Conservation (phyloP, 2,888 invertebrate species). For the Brenthis ino region DNA sequence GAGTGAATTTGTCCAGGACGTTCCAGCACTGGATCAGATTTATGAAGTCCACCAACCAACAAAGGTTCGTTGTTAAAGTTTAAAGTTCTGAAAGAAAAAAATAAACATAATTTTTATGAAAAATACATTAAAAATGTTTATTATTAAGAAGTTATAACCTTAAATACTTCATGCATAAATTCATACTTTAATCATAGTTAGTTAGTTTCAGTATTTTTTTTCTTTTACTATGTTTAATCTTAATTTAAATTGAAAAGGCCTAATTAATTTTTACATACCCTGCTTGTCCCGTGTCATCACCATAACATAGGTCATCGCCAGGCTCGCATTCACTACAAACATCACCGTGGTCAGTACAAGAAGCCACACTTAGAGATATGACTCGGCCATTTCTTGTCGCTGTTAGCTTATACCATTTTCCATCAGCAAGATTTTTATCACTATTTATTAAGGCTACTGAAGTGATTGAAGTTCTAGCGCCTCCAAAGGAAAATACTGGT, state of each 20-base stretch:
- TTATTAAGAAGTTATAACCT: not conserved
- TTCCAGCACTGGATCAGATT: conserved; percentile 93
- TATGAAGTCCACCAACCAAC: conserved; percentile 91
- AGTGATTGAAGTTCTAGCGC: conserved; percentile 93
- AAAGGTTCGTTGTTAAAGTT: conserved; percentile 95
- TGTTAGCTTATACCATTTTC: conserved; percentile 95
- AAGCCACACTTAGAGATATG: conserved; percentile 90
- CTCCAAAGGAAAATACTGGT: conserved; percentile 94
- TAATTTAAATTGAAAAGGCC: conserved; percentile 2
- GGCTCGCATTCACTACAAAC: conserved; percentile 93
- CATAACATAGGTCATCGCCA: conserved; percentile 91
- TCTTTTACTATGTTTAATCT: no score
- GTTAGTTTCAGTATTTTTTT: no score
- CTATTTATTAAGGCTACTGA: conserved; percentile 87
- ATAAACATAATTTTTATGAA: conserved; percentile 14
- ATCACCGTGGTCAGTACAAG: conserved; percentile 93
- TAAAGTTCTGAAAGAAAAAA: conserved; percentile 86
- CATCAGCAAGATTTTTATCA: conserved; percentile 88
- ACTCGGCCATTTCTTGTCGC: conserved; percentile 95
- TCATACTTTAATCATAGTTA: not conserved
- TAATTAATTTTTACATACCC: conserved; percentile 84
- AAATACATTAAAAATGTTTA: not conserved
- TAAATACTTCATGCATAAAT: no score
- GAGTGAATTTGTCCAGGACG: conserved; percentile 94
- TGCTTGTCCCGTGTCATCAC: conserved; percentile 92